A percentile compares a stretch with the other conserved stretches of the same genome.
Evolutionary conservation across 2,888 invertebrate species (phyloP).

Genomic region (Onthophagus sagittarius): DNA sequence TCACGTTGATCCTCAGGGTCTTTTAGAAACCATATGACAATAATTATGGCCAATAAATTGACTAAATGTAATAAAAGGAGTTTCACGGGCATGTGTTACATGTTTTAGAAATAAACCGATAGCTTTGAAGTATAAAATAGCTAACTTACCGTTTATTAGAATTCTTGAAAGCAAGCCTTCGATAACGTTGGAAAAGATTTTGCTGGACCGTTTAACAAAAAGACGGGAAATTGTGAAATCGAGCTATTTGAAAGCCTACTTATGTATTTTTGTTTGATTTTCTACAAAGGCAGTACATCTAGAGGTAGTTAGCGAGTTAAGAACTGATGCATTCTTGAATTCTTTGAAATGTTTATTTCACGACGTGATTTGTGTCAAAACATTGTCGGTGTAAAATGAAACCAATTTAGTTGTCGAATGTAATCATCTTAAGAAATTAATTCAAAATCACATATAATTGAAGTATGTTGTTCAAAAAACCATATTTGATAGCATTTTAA

Average conservation of each 20-base stretch:
- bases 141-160: constrained; percentile 6
- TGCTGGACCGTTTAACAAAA: constrained; percentile 16
- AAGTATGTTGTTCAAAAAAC: neutral
- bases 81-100: constrained; percentile 21
- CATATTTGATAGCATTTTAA: constrained; percentile 35
- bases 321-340: neutral
- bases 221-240: constrained; percentile 25
- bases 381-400: too few relatives aligned
- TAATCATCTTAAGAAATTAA: too few relatives aligned
- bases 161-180: constrained; percentile 20
- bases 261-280: neutral
- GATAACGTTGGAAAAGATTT: constrained; percentile 25
- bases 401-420: too few relatives aligned
- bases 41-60: constrained; percentile 32
- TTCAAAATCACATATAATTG: too few relatives aligned
- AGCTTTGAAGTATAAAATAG: constrained; percentile 15
- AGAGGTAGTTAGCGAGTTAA: neutral
- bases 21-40: constrained; percentile 19
- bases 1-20: constrained; percentile 28
- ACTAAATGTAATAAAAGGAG: constrained; percentile 20
- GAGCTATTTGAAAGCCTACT: constrained; percentile 18
- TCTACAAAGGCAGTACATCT: neutral
- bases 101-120: constrained; percentile 20
- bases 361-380: neutral
- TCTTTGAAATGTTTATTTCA: neutral